phyloP scores from a whole-genome alignment of 2,797 vertebrate species.

The Poecilia picta region DNA sequence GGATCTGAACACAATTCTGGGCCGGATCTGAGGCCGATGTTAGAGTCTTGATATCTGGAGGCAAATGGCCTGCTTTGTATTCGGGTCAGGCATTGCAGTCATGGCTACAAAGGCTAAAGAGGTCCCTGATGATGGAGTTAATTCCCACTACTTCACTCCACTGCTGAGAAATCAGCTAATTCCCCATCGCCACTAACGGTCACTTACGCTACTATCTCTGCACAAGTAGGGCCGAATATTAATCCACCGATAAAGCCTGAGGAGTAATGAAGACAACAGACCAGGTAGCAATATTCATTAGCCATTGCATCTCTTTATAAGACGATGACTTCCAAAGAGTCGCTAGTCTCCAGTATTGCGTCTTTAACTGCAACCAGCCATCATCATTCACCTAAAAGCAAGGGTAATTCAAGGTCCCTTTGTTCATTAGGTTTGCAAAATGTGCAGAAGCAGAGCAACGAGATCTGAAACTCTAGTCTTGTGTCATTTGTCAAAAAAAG shows the following conservation, averaged over 20 bases:
- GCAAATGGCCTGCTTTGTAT: slow-evolving; percentile 39
- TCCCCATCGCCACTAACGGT: slow-evolving; percentile 15
- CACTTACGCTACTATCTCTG: slow-evolving; percentile 29
- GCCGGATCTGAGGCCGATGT: neutral
- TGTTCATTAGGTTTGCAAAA: neutral
- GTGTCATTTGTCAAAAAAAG: neutral
- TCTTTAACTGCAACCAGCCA: neutral
- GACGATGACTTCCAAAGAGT: neutral
- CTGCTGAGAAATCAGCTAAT: slow-evolving; percentile 34
- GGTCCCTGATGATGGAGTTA: slow-evolving; percentile 43
- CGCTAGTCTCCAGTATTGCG: slow-evolving; percentile 5
- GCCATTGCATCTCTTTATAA: slow-evolving; percentile 8
- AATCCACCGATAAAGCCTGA: slow-evolving; percentile 31
- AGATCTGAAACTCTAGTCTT: neutral
- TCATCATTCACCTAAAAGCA: neutral
- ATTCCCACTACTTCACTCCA: slow-evolving; percentile 39
- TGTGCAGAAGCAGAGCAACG: neutral
- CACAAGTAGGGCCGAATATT: slow-evolving; percentile 30
- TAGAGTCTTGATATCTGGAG: slow-evolving; percentile 10
- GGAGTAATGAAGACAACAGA: slow-evolving; percentile 5
- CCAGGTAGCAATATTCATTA: slow-evolving; percentile 3
- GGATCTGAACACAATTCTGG: neutral
- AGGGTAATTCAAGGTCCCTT: neutral
- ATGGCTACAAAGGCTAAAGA: slow-evolving; percentile 34
- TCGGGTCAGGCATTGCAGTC: slow-evolving; percentile 26